phyloP scores from a whole-genome alignment of 2,888 invertebrate genomes.

The Nowickia ferox region DNA sequence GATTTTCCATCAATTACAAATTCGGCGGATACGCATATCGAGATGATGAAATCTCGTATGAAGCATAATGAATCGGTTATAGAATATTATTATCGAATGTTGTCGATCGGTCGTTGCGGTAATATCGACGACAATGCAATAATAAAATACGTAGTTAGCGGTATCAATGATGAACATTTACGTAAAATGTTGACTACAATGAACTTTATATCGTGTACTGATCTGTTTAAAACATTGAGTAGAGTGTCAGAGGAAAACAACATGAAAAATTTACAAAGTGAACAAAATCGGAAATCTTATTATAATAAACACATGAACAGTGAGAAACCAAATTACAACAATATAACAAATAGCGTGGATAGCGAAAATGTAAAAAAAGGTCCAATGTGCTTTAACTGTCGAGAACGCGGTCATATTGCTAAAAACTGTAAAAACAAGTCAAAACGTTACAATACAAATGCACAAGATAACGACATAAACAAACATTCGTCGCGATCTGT shows the following conservation, averaged over 20 bases:
- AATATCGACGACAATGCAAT: constrained; percentile 11
- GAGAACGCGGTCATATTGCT: neutral
- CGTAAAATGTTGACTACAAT: constrained; percentile 2
- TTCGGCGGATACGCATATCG: constrained; percentile 57
- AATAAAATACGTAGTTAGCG: neutral
- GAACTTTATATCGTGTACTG: neutral
- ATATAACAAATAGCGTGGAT: neutral
- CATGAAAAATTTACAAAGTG: constrained; percentile 3
- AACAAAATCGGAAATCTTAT: constrained; percentile 1
- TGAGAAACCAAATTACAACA: neutral
- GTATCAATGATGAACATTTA: neutral
- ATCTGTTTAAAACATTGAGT: constrained; percentile 5
- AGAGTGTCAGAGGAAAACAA: neutral
- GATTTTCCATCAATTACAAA: constrained; percentile 59
- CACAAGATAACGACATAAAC: neutral
- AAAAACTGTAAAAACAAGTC: constrained; percentile 4
- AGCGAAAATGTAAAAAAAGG: neutral
- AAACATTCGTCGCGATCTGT: neutral
- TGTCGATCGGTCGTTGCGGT: neutral
- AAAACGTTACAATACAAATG: too few relatives aligned
- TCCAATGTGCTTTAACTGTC: neutral
- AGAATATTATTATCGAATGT: neutral
- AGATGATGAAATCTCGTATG: constrained; percentile 43
- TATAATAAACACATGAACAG: neutral
- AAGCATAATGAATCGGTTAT: neutral